A percentile compares a stretch with the other conserved stretches of the same genome.
Conservation (phyloP, 2,797 vertebrate species). For the Rhinogobio ventralis region DNA sequence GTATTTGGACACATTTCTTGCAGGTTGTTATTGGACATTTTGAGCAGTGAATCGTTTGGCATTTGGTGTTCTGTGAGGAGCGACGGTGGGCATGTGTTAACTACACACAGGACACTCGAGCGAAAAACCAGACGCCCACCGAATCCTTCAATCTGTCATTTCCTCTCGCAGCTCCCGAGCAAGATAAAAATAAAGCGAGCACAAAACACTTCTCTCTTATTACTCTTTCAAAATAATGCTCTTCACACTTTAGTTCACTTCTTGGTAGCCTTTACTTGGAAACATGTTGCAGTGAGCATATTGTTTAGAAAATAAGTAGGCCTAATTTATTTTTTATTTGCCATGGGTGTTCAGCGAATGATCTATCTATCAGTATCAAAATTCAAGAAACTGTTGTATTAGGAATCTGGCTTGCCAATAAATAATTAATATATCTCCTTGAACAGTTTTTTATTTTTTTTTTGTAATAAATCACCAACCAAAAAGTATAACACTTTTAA, state of each 20-base stretch:
- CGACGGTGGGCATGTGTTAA: constrained; percentile 68
- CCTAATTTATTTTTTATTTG: constrained; percentile 65
- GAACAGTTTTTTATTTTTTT: background rate
- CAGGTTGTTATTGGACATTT: constrained; percentile 54
- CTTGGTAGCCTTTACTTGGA: constrained; percentile 46
- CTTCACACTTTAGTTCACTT: constrained; percentile 43
- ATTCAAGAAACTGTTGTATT: background rate
- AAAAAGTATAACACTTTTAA: background rate
- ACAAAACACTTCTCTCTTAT: constrained; percentile 59
- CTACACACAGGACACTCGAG: constrained; percentile 72
- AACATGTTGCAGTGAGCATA: constrained; percentile 45
- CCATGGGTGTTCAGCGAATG: constrained; percentile 63
- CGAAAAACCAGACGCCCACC: constrained; percentile 77
- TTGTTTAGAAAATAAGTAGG: constrained; percentile 62
- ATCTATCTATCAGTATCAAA: background rate
- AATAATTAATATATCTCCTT: background rate
- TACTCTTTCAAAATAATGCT: constrained; percentile 37
- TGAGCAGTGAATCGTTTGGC: constrained; percentile 53
- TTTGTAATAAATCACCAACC: background rate
- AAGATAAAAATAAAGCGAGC: constrained; percentile 77
- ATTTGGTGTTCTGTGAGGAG: constrained; percentile 59
- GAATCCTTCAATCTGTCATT: constrained; percentile 76
- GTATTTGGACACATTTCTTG: constrained; percentile 47
- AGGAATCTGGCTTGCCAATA: background rate
- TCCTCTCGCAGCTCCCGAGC: constrained; percentile 72